These are phyloP conservation scores for Mobula birostris DNA, from an alignment of 2,113 vertebrate genomes.

Conservation along the genomic window DNA sequence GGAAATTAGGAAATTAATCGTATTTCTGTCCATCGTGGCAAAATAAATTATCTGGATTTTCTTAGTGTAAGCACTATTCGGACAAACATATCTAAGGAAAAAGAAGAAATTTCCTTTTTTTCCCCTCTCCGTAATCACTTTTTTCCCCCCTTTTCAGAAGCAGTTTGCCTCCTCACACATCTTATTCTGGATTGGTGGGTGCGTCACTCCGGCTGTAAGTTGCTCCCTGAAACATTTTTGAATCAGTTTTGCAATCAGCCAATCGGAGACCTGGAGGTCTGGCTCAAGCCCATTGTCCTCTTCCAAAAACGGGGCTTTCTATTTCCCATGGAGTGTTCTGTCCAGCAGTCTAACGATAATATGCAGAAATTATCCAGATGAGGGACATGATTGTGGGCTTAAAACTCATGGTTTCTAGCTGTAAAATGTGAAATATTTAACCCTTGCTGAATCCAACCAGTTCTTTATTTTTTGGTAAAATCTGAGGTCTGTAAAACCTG, in stretches of 20 bases:
- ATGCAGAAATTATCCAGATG: not conserved
- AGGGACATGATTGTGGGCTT: not conserved
- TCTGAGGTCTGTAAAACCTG: not conserved
- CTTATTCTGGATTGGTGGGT: not conserved
- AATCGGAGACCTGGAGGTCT: not conserved
- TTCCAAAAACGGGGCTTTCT: not conserved
- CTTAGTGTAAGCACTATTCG: not conserved
- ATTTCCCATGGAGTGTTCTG: not conserved
- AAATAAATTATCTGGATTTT: not conserved
- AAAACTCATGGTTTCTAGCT: not conserved
- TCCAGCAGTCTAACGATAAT: not conserved
- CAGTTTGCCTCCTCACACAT: not conserved
- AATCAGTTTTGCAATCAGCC: not conserved
- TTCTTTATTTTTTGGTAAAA: not conserved
- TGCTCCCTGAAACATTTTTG: not conserved
- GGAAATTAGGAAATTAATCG: not conserved
- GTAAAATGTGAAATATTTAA: not conserved
- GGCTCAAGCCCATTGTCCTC: not conserved
- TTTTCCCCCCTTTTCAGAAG: not conserved
- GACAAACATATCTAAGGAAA: not conserved
- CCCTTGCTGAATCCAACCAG: not conserved
- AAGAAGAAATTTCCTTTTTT: not conserved
- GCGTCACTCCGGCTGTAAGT: not conserved
- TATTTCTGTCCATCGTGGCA: not conserved
- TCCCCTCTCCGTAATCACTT: not conserved